A percentile compares a stretch with the other conserved stretches of the same genome.
Evolutionary conservation across 2,113 vertebrate species (phyloP).

Genomic region (Myiagra hebetior): DNA sequence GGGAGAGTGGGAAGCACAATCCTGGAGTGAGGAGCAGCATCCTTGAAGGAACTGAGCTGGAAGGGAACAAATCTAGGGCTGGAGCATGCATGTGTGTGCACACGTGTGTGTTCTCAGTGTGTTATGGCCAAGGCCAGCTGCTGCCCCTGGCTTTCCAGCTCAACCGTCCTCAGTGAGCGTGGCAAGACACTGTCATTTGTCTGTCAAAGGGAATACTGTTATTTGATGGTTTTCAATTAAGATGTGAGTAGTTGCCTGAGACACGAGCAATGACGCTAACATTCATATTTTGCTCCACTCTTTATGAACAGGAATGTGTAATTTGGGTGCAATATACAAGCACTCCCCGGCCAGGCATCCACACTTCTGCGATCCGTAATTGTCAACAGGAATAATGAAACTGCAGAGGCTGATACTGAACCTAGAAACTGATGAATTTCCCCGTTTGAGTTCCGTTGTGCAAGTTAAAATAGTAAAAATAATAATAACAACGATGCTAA

Average conservation of each 20-base stretch:
- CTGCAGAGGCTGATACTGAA: constrained; percentile 56
- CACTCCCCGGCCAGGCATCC: constrained; percentile 69
- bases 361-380: constrained; percentile 62
- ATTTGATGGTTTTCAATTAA: constrained; percentile 74
- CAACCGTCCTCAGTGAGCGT: background rate
- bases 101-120: fast-evolving
- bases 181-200: background rate
- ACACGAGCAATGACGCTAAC: constrained; percentile 64
- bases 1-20: background rate
- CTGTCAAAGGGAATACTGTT: constrained; percentile 57
- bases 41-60: background rate
- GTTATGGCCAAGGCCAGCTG: fast-evolving
- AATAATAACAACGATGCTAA: background rate
- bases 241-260: constrained; percentile 75
- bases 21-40: background rate
- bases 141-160: background rate
- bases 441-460: background rate
- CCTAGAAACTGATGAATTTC: constrained; percentile 53
- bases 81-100: fast-evolving
- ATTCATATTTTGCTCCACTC: constrained; percentile 63
- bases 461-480: constrained; percentile 28
- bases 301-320: constrained; percentile 74
- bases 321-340: constrained; percentile 74
- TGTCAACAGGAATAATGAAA: constrained; percentile 77
- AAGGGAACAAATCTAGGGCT: background rate